Conservation (phyloP, 2,888 invertebrate species). For the Drosophila bunnanda region DNA sequence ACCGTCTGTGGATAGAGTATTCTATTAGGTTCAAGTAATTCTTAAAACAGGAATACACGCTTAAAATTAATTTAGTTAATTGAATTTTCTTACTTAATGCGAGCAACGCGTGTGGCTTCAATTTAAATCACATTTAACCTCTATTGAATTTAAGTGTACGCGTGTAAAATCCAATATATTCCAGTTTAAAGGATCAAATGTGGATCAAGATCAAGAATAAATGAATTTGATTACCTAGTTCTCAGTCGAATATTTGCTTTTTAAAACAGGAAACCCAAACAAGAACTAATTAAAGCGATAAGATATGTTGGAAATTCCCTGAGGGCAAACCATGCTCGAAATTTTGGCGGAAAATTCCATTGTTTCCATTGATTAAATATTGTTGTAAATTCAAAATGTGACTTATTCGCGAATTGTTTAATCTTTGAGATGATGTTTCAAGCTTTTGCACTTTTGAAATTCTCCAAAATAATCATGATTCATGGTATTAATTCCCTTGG, state of each 20-base stretch:
- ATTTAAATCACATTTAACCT: not conserved
- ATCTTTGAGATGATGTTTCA: too few species aligned
- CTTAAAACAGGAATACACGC: not conserved
- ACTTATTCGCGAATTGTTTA: not conserved
- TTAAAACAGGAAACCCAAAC: conserved; percentile 2
- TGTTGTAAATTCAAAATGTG: too few species aligned
- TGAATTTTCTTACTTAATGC: not conserved
- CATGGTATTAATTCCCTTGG: not conserved
- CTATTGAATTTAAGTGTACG: not conserved
- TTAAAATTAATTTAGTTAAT: too few species aligned
- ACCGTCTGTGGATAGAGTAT: conserved; percentile 3
- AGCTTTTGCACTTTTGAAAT: not conserved
- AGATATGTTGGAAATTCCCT: conserved; percentile 26
- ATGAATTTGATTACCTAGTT: not conserved
- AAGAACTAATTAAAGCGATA: conserved; percentile 31
- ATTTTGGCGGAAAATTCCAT: not conserved
- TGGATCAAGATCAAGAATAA: not conserved
- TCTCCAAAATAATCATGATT: not conserved
- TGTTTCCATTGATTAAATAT: not conserved
- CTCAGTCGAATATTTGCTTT: not conserved
- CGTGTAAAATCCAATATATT: not conserved
- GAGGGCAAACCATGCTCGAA: not conserved
- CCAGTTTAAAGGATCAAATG: not conserved
- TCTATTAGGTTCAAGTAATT: not conserved
- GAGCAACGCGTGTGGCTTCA: not conserved